Conservation (phyloP, 2,113 vertebrate species). For the Heterocephalus glaber region DNA sequence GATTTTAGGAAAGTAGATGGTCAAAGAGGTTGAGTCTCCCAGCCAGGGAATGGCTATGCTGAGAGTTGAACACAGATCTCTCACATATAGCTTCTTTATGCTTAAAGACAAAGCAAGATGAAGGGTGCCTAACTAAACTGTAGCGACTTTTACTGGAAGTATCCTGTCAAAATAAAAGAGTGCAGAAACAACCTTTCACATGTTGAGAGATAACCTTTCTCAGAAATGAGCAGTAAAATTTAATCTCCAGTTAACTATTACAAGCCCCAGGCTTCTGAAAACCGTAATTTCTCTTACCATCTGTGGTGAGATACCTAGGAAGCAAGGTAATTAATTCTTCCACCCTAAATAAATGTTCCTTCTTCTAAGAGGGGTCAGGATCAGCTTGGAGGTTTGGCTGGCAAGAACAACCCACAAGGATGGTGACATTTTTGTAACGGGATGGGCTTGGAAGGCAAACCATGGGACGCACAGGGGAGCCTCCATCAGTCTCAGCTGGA, state of each 20-base stretch:
- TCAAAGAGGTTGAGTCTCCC: background rate
- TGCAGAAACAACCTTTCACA: slow-evolving; percentile 22
- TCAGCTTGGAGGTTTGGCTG: background rate
- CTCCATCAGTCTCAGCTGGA: background rate
- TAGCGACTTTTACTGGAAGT: background rate
- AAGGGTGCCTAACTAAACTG: background rate
- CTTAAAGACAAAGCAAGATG: background rate
- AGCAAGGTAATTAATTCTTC: slow-evolving; percentile 36
- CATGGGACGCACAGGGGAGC: background rate
- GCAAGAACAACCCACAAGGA: background rate
- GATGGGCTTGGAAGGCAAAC: background rate
- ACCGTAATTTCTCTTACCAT: slow-evolving; percentile 22
- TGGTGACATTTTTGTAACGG: background rate
- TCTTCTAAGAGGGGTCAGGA: slow-evolving; percentile 27
- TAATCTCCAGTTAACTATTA: background rate
- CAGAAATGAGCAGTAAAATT: slow-evolving; percentile 46
- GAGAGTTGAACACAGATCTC: background rate
- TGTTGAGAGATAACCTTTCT: slow-evolving; percentile 22
- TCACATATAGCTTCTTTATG: background rate
- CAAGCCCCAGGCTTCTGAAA: background rate
- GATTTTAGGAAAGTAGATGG: background rate
- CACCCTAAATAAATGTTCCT: slow-evolving; percentile 47
- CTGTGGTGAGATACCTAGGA: background rate
- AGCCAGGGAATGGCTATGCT: background rate
- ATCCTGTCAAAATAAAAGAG: slow-evolving; percentile 50